Base-by-base conservation (phyloP, 2,113 vertebrate genomes). In the Cyanoramphus novaezelandiae region DNA sequence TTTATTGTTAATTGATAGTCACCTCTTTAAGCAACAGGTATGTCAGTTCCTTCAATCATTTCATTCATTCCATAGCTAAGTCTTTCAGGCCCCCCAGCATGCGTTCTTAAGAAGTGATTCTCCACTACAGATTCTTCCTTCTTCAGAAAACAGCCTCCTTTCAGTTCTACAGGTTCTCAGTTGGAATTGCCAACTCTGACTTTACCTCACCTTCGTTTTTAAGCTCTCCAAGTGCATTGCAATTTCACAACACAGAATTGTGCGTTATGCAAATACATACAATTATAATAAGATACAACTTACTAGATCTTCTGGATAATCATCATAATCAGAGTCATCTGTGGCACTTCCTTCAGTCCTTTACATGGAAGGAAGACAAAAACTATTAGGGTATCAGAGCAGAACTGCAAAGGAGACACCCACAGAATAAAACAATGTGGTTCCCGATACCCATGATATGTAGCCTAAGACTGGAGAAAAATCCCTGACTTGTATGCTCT, bases 291-390 rank as follows among this genome's bases (percentile, higher is more conserved):
- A 94, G 79, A 50, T 49, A 76, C 6, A 85, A 91, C 96, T 98
- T 98, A 99, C 99, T 80, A 98, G 93, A 67, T 97, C 97, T 62
- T 98, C 98, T 71, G 95, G 86, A 62, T 98, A 71, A 65, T 97
- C 98, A 24, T 99, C 98, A 70, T 88, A 96, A 93, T 99, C 97
- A 27, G 98, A 98, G n/a, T 97, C 96, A 72, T 98, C 98, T 46
- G 98, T 98, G 87, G 55, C 74, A 85, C 96, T 98, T 97, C 97
- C 98, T 84, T 72, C 86, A 6, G 97, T 98, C 53, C 99, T 98
- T 86, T 59, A 88, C 41, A 64, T 27, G 13, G 47, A 90, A 89
- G 76, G 52, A 94, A 82, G 25, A 78, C 21, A 91, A 86, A 90
- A 88, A 23, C 7, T 33, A 64, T 92, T 47, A 67, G 53, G 13